phyloP scores from a whole-genome alignment of 1,140 invertebrate species.

The Pantala flavescens region DNA sequence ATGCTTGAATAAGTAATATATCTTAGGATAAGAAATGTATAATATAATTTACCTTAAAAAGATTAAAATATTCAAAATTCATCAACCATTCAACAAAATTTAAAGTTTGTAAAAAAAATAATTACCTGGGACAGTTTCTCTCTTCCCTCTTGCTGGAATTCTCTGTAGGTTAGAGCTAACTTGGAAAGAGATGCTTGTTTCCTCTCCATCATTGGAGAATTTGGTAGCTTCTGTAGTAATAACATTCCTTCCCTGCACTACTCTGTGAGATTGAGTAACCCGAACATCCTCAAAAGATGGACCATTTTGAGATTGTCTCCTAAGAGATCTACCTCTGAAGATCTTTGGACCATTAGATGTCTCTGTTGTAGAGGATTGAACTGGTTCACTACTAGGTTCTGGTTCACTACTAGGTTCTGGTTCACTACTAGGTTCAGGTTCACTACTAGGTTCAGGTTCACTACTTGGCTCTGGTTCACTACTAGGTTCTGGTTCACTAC shows the following conservation, averaged over 20 bases:
- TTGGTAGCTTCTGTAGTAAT: background rate
- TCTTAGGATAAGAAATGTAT: no score
- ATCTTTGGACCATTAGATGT: conserved; percentile 28
- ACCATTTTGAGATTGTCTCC: background rate
- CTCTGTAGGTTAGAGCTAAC: background rate
- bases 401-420: conserved; percentile 37
- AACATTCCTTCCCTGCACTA: background rate
- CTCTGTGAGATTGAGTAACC: background rate
- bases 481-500: conserved; percentile 22
- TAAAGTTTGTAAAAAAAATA: background rate
- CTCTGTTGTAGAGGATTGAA: conserved; percentile 32
- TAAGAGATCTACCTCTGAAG: background rate
- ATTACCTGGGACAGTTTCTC: background rate
- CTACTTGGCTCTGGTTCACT: conserved; percentile 22
- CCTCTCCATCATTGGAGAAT: background rate
- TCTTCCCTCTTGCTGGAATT: background rate
- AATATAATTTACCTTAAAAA: no score
- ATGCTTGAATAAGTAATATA: no score
- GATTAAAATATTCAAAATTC: no score
- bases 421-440: conserved; percentile 35
- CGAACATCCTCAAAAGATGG: background rate
- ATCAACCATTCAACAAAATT: no score
- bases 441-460: conserved; percentile 32
- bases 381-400: conserved; percentile 34
- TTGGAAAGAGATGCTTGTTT: background rate